Evolutionary conservation across 2,888 invertebrate genomes (phyloP), one percentile per base, ranked within the genome.

Genomic region (Lymantria monacha): DNA sequence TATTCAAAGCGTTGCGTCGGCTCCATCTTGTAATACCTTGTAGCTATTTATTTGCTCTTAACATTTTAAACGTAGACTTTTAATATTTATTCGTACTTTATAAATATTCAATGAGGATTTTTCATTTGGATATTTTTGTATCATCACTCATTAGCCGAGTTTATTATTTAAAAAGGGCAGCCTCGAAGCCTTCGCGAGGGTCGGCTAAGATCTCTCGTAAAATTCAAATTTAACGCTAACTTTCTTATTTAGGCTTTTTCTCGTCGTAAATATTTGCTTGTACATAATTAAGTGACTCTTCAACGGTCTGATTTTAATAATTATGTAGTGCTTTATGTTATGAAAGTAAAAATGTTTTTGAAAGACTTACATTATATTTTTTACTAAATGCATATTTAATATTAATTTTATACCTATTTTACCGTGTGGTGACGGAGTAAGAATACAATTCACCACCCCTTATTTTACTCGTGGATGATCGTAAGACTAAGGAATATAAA

Each of bases 91-190:
- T 22, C 22, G 22, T 22, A 57, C 64, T 46, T 57, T 55, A 66
- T 69, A 66, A 71, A 71, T 71, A 73, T 71, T 71, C 74, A 69
- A 57, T 59, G 62, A 50, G 59, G 51, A 62, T 63, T 72, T 66
- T 61, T 61, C 59, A 65, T 69, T 63, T 61, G 59, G 63, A 61
- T 65, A 75, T 70, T 79, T 78, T 76, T 70, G 70, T 76, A 74
- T 80, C 81, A 81, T 84, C 81, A 78, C 74, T 80, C 81, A 82
- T 84, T 82, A 79, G 71, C 63, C 66, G 61, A 68, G 70, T 77
- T 81, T 79, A 81, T 81, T 79, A 79, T 77, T 78, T 76, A 77
- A 72, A 79, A 73, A 71, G 70, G 69, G 66, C 58, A 53, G 61
- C 48, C 44, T 59, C 44, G 22, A 53, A 51, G 48, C 57, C 54